Evolutionary conservation across 2,797 vertebrate genomes (phyloP).

Genomic region (Erethizon dorsatum): DNA sequence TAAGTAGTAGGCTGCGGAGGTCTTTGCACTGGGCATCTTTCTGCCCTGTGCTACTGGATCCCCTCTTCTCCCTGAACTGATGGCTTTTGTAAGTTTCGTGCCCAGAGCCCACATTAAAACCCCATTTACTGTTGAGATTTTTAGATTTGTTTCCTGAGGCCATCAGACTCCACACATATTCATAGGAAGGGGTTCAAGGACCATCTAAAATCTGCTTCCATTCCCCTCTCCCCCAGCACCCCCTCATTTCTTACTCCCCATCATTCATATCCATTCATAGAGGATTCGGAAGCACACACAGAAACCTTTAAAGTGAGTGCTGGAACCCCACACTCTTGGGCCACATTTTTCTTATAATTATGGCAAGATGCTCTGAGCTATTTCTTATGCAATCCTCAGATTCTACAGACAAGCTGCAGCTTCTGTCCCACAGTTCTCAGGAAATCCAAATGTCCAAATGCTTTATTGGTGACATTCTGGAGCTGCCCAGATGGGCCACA

Average conservation of each 20-base stretch:
- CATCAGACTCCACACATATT: neutral
- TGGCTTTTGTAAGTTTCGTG: neutral
- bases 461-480: neutral
- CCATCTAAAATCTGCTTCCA: neutral
- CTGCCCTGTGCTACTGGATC: neutral
- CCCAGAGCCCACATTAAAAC: neutral
- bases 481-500: neutral
- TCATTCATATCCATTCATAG: neutral
- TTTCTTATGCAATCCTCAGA: neutral
- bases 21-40: no score
- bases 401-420: neutral
- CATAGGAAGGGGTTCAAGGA: neutral
- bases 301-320: neutral
- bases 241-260: neutral
- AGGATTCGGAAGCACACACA: neutral
- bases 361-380: neutral
- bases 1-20: neutral
- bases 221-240: neutral
- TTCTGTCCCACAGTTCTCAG: neutral
- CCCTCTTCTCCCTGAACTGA: neutral
- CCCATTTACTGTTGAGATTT: neutral
- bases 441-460: neutral
- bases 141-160: neutral
- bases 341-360: constrained; percentile 29
- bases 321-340: neutral